Evolutionary conservation across 2,113 vertebrate genomes (phyloP), one percentile per base, ranked within the genome.

Genomic region (Phaethon lepturus): DNA sequence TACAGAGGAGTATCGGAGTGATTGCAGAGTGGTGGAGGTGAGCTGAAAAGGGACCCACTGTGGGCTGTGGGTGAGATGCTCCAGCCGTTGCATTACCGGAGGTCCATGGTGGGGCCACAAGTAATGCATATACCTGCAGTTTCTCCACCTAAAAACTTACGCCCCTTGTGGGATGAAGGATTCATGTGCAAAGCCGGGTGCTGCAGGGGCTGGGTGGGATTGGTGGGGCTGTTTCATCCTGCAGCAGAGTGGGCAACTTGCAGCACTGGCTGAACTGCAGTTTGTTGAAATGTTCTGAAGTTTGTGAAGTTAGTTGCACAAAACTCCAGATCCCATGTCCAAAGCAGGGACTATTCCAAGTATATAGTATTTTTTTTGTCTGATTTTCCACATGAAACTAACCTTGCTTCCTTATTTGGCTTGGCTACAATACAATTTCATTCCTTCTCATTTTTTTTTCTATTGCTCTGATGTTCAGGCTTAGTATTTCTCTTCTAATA

Each of bases 401-500:
- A 64, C 60, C 25, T 92, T 79, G 24, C 55, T 75, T 92, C 64
- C 50, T 84, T 44, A 31, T 85, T 75, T 93, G 76, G 62, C 74
- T 93, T 90, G 49, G 53, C 78, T 80, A 33, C 63, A 28, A 17
- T 84, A 80, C 63, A 76, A 47, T 63, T 50, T 60, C 59, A 35
- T 55, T 84, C 25, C 53, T 74, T 77, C 26, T 75, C 6, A 7
- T 31, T 69, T 55, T 76, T 38, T 82, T 90, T 74, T 66, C 73
- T 67, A 2, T 22, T 53, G 25, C 47, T 44, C 3, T 59, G 66
- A 71, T 74, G 19, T 29, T 93, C 38, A 53, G 63, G 49, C 84
- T 95, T 95, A 84, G 56, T 81, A 81, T 94, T 91, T 93, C 69
- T 76, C 78, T 90, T 73, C 62, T 83, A 66, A 77, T 63, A 66